Evolutionary conservation across 1,140 invertebrate species (phyloP).

Genomic region (Stratiolaelaps scimitus): DNA sequence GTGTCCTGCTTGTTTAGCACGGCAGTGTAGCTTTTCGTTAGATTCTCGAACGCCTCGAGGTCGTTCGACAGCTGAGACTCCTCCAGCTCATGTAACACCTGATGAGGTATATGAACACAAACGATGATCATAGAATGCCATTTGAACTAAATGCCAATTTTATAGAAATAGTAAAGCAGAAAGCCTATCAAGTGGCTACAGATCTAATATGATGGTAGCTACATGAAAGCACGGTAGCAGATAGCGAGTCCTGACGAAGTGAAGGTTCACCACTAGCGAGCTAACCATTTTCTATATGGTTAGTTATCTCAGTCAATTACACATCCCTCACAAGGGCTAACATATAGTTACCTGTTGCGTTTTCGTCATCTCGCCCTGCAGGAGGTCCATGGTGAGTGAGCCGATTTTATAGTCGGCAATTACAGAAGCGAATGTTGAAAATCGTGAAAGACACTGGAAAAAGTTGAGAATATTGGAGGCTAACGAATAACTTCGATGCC

Average conservation of each 20-base stretch:
- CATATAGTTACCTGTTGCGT: not conserved
- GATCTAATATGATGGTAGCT: too few relatives aligned
- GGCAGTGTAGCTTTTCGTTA: slow-evolving; percentile 25
- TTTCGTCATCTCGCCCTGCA: slow-evolving; percentile 14
- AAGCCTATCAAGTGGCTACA: too few relatives aligned
- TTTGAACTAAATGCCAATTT: too few relatives aligned
- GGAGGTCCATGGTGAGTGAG: slow-evolving; percentile 24
- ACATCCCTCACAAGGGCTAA: too few relatives aligned
- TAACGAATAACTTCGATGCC: slow-evolving; percentile 3
- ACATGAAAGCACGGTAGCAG: too few relatives aligned
- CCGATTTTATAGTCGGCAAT: slow-evolving; percentile 18
- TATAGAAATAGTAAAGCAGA: too few relatives aligned
- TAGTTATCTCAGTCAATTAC: too few relatives aligned
- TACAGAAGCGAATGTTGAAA: slow-evolving; percentile 1
- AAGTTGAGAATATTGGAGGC: slow-evolving; percentile 16
- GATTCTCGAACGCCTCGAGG: slow-evolving; percentile 17
- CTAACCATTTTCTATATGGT: too few relatives aligned
- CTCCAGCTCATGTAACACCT: slow-evolving; percentile 5
- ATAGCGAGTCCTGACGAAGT: too few relatives aligned
- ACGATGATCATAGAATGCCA: too few relatives aligned
- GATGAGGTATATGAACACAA: too few relatives aligned
- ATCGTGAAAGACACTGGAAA: slow-evolving; percentile 24
- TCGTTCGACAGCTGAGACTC: slow-evolving; percentile 19
- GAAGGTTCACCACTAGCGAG: too few relatives aligned
- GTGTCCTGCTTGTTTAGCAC: slow-evolving; percentile 11